Percentiles rank a stretch among this genome's conserved stretches.
These are phyloP conservation scores for Mallotus villosus DNA, from an alignment of 2,797 vertebrate genomes.

Conservation along the genomic window DNA sequence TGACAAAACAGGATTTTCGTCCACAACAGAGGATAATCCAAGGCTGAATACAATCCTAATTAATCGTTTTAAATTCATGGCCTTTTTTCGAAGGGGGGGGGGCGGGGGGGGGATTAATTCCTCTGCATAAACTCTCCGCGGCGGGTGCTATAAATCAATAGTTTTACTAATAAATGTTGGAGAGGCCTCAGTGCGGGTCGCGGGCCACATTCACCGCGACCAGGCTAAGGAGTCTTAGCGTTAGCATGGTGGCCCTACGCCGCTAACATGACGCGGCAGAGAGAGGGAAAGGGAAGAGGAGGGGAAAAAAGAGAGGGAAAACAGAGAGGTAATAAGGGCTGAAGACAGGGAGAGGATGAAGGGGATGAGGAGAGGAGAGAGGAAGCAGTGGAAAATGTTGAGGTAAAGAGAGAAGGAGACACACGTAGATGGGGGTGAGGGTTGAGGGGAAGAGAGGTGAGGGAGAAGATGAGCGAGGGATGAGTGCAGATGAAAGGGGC, in stretches of 20 bases:
- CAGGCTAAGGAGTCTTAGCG: slow-evolving; percentile 19
- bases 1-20: slow-evolving; percentile 66
- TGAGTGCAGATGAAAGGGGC: neutral
- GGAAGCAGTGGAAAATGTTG: neutral
- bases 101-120: slow-evolving; percentile 38
- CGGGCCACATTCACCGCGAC: slow-evolving; percentile 11
- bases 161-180: slow-evolving; percentile 24
- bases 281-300: neutral
- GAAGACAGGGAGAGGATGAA: neutral
- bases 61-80: slow-evolving; percentile 61
- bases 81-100: slow-evolving; percentile 9
- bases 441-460: neutral
- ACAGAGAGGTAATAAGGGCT: neutral
- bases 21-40: slow-evolving; percentile 40
- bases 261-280: neutral
- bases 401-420: neutral
- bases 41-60: slow-evolving; percentile 56
- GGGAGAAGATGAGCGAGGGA: neutral
- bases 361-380: neutral
- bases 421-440: neutral
- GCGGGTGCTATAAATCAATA: slow-evolving; percentile 49
- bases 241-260: neutral
- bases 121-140: slow-evolving; percentile 31
- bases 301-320: neutral
- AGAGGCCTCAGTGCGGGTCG: slow-evolving; percentile 17